Base-by-base conservation (phyloP, 2,113 vertebrate species). In the Leptosomus discolor region DNA sequence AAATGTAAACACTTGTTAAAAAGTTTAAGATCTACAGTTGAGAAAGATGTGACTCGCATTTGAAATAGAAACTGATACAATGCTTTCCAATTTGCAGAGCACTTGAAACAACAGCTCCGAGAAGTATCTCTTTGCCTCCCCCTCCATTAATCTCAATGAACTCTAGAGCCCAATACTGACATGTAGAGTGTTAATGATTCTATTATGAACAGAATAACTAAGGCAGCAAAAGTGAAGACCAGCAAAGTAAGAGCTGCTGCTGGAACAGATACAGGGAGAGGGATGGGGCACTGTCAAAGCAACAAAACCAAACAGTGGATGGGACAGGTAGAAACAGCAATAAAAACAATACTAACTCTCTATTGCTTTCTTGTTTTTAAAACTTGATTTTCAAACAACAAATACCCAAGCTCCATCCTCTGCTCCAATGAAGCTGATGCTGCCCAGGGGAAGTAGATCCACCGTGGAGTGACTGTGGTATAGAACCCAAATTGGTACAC, bases 141-240 rank as follows among this genome's bases (percentile, higher is more conserved):
- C 90, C 30, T 94, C 92, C 90, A 93, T 95, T 95, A 97, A 95
- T 97, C 95, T 97, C 96, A 96, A 92, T 95, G 95, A 85, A 93
- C 92, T 96, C 92, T 82, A 93, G 93, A 97, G 97, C 85, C 88
- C 75, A 90, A 58, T 68, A 46, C 89, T 48, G 93, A 85, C 87
- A 69, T 4, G 82, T 18, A 90, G 85, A 95, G 91, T 88, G 94
- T 61, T 96, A 96, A 97, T 67, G 93, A 97, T 96, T 97, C 95
- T 73, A 96, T 97, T 97, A 94, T 85, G 67, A 69, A 85, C 81
- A 90, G 95, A 96, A 95, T 74, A 97, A 95, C 77, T 16, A 81
- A n/a, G 68, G 76, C 63, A 61, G 88, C 78, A 70, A 94, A 80
- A 94, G 71, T 6, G 2, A 85, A 73, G 70, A 51, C 50, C 48